Evolutionary conservation across 2,113 vertebrate species (phyloP), one percentile per base, ranked within the genome.

Genomic region (Pipa parva): DNA sequence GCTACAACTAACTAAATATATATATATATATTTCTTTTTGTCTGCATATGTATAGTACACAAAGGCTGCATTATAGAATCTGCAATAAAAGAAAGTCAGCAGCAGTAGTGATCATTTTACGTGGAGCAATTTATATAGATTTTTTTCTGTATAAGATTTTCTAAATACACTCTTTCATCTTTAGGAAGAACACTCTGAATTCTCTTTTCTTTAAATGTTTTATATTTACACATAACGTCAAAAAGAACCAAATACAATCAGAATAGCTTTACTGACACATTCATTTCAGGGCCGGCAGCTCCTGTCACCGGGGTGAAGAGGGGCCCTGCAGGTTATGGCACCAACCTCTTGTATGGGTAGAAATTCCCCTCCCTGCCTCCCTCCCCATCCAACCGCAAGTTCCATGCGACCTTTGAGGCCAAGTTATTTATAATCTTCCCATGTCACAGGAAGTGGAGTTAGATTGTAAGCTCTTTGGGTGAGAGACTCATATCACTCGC

Each of bases 241-340:
- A 70, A 70, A 70, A 61, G 58, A 70, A 70, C 66, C 66, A 70
- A 70, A 60, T 70, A 70, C 66, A 70, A 70, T 61, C 66, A 69
- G 59, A 69, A 69, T 69, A 69, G 60, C 66, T 69, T 69, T 69
- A 60, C 66, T 59, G 66, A 60, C 57, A 69, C 66, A 69, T 69
- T 69, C 66, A 69, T 69, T 69, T 69, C 48, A 15, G 66, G 66
- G 29, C 66, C 45, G 10, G 46, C 45, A 26, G 64, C 64, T 68
- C 56, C 46, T 50, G 56, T 68, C 64, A 68, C 66, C 57, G 18
- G 50, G 24, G 66, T 69, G 31, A 60, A 60, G 57, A 69, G 66
- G 57, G 66, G 46, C 57, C 66, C 66, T 54, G 42, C 65, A 50
- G 37, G 36, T 54, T 70, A 61, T 70, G 66, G 66, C 66, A 70